Conservation (phyloP, 2,888 invertebrate genomes). For the Eulithis testata region DNA sequence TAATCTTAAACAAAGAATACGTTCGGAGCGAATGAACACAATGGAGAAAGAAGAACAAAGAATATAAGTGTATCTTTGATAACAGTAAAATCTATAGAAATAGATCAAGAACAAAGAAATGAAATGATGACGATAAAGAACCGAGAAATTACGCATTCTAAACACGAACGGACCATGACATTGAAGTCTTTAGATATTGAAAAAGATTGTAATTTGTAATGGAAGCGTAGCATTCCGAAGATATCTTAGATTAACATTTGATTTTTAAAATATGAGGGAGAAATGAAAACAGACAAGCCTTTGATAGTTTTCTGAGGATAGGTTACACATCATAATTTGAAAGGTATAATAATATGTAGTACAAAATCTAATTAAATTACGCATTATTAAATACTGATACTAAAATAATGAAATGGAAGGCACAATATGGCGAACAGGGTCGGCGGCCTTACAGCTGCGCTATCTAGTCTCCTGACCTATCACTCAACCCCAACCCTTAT, state of each 20-base stretch:
- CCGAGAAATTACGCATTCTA: conserved; percentile 32
- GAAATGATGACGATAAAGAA: conserved; percentile 21
- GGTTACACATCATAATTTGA: background rate
- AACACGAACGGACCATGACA: conserved; percentile 26
- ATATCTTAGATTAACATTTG: background rate
- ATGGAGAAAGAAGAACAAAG: conserved; percentile 42
- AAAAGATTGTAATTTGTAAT: conserved; percentile 12
- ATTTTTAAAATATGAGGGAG: background rate
- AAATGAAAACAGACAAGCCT: background rate
- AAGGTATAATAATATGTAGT: background rate
- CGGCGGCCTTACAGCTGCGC: conserved; percentile 69
- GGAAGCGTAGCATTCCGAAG: conserved; percentile 4
- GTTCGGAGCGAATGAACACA: conserved; percentile 36
- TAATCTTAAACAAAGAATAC: conserved; percentile 40
- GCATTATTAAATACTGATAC: background rate
- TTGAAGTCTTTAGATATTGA: conserved; percentile 11
- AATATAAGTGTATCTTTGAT: conserved; percentile 37
- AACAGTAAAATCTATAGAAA: conserved; percentile 39
- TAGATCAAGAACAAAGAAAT: conserved; percentile 35
- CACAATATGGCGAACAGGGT: conserved; percentile 50
- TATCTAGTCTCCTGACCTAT: conserved; percentile 76
- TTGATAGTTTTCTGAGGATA: background rate
- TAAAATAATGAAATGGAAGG: conserved; percentile 20
- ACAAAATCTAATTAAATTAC: background rate
- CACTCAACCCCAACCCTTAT: conserved; percentile 75